Evolutionary conservation across 2,888 invertebrate species (phyloP), one percentile per base, ranked within the genome.

Genomic region (Acleris sparsana): DNA sequence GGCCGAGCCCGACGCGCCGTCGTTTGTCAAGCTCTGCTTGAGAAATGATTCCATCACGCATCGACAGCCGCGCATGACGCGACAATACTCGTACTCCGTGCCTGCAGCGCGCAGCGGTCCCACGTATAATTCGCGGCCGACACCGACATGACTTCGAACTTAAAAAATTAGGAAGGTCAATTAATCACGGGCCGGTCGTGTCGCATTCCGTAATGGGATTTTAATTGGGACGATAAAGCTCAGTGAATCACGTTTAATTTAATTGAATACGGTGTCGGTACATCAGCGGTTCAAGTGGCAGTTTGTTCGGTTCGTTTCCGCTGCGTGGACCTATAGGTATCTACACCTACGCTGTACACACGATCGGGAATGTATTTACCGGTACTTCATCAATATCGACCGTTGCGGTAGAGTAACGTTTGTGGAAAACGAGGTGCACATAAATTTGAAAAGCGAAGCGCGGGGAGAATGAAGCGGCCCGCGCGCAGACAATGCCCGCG

Each of bases 91-190:
- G 65, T 9, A 33, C 33, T 18, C 53, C 39, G 49, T 22, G 13
- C 60, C 61, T 51, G 63, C 65, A 63, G 58, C 60, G 44, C 59
- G 53, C 62, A 68, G 55, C 68, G 69, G 68, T 70, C 78, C 74
- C 79, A 25, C 60, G 64, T 60, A 55, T 60, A 55, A 60, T 60
- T 60, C 55, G 60, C 64, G 55, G 29, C 59, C 53, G 62, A 60
- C 59, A 49, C n/a, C 59, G 60, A 65, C 64, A 65, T 49, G 64
- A 65, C 29, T 65, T 65, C 64, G 60, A 65, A 65, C 64, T 65
- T 65, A 60, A 65, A 65, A 65, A 65, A 65, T 60, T 65, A 56
- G 63, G 63, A 55, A 51, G 49, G 43, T 65, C 60, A 20, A 65
- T 65, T 65, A 65, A 65, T 65, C 64, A 65, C 59, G 11, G 53